A percentile compares a stretch with the other conserved stretches of the same genome.
phyloP scores from a whole-genome alignment of 35 echinoderm and acorn worm genomes.

The Anneissia japonica region DNA sequence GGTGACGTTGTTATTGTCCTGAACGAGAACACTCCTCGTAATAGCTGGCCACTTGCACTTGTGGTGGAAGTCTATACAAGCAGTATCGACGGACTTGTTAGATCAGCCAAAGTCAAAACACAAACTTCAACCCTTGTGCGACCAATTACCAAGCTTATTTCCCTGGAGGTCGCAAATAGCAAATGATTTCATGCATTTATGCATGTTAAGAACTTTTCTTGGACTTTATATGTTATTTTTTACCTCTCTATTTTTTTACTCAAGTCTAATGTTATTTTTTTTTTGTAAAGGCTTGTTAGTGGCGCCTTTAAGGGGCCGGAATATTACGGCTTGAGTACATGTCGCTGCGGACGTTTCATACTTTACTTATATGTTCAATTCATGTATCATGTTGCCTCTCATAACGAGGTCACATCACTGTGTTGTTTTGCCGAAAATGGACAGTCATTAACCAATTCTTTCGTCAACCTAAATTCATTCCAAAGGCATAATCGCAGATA shows the following conservation, averaged over 20 bases:
- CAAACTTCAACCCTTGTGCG: background rate
- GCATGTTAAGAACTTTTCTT: background rate
- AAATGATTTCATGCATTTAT: background rate
- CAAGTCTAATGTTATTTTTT: background rate
- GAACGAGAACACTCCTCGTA: background rate
- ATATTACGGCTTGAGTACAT: background rate
- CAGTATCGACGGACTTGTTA: background rate
- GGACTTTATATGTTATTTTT: background rate
- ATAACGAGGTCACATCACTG: background rate
- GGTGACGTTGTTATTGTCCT: background rate
- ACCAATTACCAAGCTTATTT: background rate
- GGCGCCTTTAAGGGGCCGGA: background rate
- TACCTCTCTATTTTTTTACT: background rate
- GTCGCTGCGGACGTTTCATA: background rate
- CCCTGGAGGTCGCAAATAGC: background rate
- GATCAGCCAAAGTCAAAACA: background rate
- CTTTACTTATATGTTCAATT: background rate
- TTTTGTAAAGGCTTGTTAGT: background rate
- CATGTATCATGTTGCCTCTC: background rate
- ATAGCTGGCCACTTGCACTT: background rate
- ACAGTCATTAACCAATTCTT: background rate
- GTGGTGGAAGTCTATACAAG: background rate
- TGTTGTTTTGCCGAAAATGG: background rate
- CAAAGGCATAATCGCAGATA: background rate
- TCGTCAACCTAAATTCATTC: background rate